A percentile compares a stretch with the other conserved stretches of the same genome.
Conservation (phyloP, 1,140 invertebrate species). For the Metaphire vulgaris region DNA sequence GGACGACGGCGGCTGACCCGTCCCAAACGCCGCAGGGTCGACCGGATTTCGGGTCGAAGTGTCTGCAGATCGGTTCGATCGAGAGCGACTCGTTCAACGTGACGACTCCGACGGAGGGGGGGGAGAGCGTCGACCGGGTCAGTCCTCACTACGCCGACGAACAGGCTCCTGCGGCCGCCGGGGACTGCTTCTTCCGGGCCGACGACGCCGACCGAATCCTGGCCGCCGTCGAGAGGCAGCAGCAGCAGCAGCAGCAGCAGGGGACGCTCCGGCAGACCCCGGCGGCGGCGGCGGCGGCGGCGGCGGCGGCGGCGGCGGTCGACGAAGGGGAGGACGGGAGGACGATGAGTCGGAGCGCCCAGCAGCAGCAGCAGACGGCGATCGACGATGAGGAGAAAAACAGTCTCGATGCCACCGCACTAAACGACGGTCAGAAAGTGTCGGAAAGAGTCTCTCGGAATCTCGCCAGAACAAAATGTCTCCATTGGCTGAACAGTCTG, state of each 20-base stretch:
- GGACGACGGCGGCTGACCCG: not conserved
- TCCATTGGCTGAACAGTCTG: constrained; percentile 21
- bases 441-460: not conserved
- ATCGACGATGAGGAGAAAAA: not conserved
- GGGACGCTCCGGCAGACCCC: not conserved
- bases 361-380: not conserved
- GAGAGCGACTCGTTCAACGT: constrained; percentile 8
- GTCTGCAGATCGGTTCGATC: not conserved
- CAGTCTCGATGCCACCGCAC: not conserved
- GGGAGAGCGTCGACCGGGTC: constrained; percentile 8
- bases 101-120: constrained; percentile 8
- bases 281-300: too few relatives aligned
- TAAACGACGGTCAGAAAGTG: not conserved
- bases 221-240: not conserved
- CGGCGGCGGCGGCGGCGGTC: too few relatives aligned
- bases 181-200: too few relatives aligned
- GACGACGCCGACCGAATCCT: not conserved
- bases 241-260: not conserved
- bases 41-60: not conserved
- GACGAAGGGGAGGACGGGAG: not conserved
- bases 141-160: not conserved
- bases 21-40: not conserved
- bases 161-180: not conserved
- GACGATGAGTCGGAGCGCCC: not conserved
- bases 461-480: constrained; percentile 14